A percentile compares a stretch with the other conserved stretches of the same genome.
Conservation (phyloP, 37 sponge, comb jelly and placozoan species). For the Halichondria panicea region DNA sequence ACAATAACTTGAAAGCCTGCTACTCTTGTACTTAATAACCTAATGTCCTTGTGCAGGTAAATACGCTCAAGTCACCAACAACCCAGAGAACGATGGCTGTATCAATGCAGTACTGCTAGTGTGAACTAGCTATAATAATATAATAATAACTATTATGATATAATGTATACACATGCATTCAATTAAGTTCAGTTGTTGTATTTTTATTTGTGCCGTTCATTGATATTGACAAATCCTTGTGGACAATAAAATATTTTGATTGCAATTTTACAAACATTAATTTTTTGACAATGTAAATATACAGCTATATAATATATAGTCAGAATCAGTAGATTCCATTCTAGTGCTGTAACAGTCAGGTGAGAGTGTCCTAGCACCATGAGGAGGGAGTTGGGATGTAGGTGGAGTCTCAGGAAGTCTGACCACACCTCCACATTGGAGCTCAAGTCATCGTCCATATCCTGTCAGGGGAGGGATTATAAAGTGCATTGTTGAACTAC, state of each 20-base stretch:
- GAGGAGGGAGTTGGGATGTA: slow-evolving; percentile 50
- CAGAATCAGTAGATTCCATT: no score
- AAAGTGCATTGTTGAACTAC: no score
- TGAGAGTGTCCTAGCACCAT: slow-evolving; percentile 48
- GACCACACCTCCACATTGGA: slow-evolving; percentile 59
- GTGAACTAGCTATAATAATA: slow-evolving; percentile 40
- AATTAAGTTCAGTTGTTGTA: not conserved
- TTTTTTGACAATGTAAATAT: no score
- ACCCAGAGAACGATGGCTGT: slow-evolving; percentile 99
- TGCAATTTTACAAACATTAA: no score
- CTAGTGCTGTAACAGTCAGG: no score
- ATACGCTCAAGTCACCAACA: slow-evolving; percentile 99
- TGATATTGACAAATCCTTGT: no score
- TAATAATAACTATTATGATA: no score
- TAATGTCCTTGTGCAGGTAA: slow-evolving; percentile 68
- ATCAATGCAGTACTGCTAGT: slow-evolving; percentile 98
- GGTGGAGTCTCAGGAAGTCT: slow-evolving; percentile 40
- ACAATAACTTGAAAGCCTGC: not conserved
- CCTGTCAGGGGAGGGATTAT: no score
- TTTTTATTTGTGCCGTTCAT: no score
- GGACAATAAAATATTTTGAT: no score
- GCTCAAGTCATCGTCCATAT: slow-evolving; percentile 4
- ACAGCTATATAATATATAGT: no score
- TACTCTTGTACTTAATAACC: not conserved
- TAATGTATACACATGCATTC: not conserved